Percentiles rank a stretch among this genome's conserved stretches.
Evolutionary conservation across 2,113 vertebrate genomes (phyloP).

Genomic region (Hemicordylus capensis): DNA sequence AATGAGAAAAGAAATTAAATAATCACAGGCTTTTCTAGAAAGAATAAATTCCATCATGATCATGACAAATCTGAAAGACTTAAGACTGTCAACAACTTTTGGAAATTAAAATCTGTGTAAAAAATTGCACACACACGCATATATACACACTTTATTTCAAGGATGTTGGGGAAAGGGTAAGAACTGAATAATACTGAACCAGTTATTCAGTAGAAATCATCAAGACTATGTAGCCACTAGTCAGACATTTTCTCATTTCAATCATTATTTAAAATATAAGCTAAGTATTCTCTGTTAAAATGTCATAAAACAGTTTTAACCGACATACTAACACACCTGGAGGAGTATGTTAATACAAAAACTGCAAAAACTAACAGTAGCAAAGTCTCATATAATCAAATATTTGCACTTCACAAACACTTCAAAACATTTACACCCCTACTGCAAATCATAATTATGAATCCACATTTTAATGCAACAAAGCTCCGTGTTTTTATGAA

Average conservation of each 20-base stretch:
- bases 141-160: background rate
- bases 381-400: background rate
- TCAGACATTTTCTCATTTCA: background rate
- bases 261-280: constrained; percentile 16
- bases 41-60: background rate
- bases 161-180: too few relatives aligned
- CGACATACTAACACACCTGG: background rate
- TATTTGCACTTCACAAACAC: constrained; percentile 4
- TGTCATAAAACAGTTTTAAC: background rate
- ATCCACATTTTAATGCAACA: background rate
- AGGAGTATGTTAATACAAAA: constrained; percentile 8
- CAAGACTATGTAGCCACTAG: background rate
- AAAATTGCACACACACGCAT: background rate
- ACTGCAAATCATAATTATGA: constrained; percentile 4
- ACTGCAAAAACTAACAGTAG: constrained; percentile 3
- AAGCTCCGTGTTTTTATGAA: background rate
- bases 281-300: background rate
- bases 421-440: background rate
- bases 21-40: background rate
- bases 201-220: background rate
- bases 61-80: constrained; percentile 2
- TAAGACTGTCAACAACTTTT: constrained; percentile 16
- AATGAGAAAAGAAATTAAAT: background rate
- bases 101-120: background rate
- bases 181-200: background rate